Evolutionary conservation across 2,888 invertebrate species (phyloP).

Genomic region (Altica lythri): DNA sequence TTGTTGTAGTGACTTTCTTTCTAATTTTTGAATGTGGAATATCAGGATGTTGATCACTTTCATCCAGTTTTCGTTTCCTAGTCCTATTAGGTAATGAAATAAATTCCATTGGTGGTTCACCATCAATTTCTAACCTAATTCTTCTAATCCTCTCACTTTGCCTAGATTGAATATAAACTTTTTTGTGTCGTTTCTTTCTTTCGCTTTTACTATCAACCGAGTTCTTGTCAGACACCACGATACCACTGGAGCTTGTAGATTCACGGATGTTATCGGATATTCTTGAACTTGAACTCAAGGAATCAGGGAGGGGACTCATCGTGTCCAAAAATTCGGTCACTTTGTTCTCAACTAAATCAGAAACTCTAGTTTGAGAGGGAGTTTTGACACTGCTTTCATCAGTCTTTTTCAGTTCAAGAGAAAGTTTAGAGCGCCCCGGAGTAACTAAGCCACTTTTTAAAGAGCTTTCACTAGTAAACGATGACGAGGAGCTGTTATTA

Average conservation of each 20-base stretch:
- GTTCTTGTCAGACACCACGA: conserved; percentile 46
- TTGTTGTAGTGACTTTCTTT: conserved; percentile 41
- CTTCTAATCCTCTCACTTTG: conserved; percentile 54
- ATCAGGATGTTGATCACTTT: conserved; percentile 36
- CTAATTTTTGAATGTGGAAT: conserved; percentile 49
- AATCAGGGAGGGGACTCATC: conserved; percentile 49
- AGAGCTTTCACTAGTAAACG: conserved; percentile 55
- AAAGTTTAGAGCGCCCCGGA: conserved; percentile 40
- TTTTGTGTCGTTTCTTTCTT: conserved; percentile 37
- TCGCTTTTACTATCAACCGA: conserved; percentile 40
- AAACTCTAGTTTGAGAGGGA: conserved; percentile 37
- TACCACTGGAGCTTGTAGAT: conserved; percentile 50
- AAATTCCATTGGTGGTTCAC: conserved; percentile 44
- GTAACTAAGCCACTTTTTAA: conserved; percentile 45
- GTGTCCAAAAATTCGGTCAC: conserved; percentile 60
- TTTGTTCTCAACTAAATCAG: conserved; percentile 58
- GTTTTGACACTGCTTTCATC: conserved; percentile 37
- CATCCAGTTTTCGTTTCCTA: conserved; percentile 43
- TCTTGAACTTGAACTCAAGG: conserved; percentile 35
- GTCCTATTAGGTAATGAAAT: conserved; percentile 40
- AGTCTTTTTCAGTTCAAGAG: conserved; percentile 46
- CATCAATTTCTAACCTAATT: conserved; percentile 50
- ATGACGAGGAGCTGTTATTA: conserved; percentile 53
- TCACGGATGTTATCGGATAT: conserved; percentile 37
- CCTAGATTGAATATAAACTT: conserved; percentile 48